Conservation (phyloP, 2,888 invertebrate species). For the Hymenopus coronatus region DNA sequence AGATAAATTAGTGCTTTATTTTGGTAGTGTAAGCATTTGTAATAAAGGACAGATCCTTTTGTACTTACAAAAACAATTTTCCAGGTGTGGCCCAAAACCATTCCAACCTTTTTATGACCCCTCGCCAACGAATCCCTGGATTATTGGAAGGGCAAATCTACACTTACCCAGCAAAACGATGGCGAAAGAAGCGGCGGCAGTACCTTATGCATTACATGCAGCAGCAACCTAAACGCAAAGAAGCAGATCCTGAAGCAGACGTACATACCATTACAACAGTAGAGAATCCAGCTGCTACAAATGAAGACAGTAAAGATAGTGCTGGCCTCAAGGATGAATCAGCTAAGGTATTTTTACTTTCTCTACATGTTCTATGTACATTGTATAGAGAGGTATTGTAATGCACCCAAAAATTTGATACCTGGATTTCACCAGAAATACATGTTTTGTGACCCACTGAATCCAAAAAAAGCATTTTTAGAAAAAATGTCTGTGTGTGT, state of each 20-base stretch:
- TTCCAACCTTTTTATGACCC: slow-evolving; percentile 84
- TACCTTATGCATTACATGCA: slow-evolving; percentile 65
- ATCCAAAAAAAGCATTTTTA: too few species aligned
- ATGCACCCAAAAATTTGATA: too few species aligned
- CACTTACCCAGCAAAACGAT: slow-evolving; percentile 82
- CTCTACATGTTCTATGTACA: too few species aligned
- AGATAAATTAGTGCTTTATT: not conserved
- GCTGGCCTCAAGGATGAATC: slow-evolving; percentile 76
- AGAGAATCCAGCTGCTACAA: slow-evolving; percentile 53
- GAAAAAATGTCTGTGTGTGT: too few species aligned
- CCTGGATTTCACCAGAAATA: too few species aligned
- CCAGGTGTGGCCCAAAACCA: slow-evolving; percentile 90
- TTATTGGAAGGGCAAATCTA: slow-evolving; percentile 86
- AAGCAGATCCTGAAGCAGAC: slow-evolving; percentile 42
- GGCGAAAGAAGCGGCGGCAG: slow-evolving; percentile 87
- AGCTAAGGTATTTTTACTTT: slow-evolving; percentile 57
- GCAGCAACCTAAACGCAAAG: slow-evolving; percentile 48
- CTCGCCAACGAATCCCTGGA: slow-evolving; percentile 88
- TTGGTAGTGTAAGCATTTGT: not conserved
- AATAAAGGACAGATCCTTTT: not conserved
- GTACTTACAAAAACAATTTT: slow-evolving; percentile 31
- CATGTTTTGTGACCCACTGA: too few species aligned
- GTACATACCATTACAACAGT: slow-evolving; percentile 65
- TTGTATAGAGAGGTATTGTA: too few species aligned
- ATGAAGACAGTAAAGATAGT: slow-evolving; percentile 72